Base-by-base conservation (phyloP, 2,797 vertebrate genomes). In the Halcyon chelicuti region DNA sequence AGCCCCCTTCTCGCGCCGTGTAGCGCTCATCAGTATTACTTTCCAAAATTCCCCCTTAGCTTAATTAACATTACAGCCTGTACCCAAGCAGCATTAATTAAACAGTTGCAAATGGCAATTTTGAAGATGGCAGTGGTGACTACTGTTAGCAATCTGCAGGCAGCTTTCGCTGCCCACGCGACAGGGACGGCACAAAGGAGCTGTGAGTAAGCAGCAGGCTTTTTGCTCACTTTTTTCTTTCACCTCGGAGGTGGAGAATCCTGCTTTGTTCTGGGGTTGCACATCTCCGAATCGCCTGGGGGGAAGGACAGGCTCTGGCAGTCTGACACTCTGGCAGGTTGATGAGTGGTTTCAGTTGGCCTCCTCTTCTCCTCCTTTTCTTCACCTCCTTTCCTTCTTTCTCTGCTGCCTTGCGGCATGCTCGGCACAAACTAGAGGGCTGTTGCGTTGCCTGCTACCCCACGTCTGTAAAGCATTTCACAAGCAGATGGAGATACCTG, bases 11-110 rank as follows among this genome's bases (percentile, higher is more conserved):
- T 67, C 74, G 44, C 2, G 15, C 71, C 74, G 74, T 52, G 71
- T 44, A 72, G 72, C 57, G 15, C 65, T 94, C 72, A 37, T 60
- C 75, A 72, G 85, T 39, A 74, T 89, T 75, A 47, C 63, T 54
- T 94, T 77, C 86, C 75, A 39, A 78, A 96, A 63, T 72, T 57
- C 78, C 73, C 84, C 77, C 44, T 93, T 78, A 72, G 66, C 75
- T 90, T 78, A 88, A 93, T 96, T 92, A 95, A 47, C 61, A 87
- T 65, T 80, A 57, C 74, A 82, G 80, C 10, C 80, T 95, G 84
- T 87, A 86, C 86, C 89, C 81, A 62, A 77, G 89, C 91, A 89
- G 90, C 54, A 58, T 92, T 96, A 95, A 96, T 97, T 94, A 96
- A 94, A 93, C 78, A 75, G 63, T 87, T 77, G 74, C 80, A 90